phyloP scores from a whole-genome alignment of 2,113 vertebrate genomes.

The Pseudois nayaur region DNA sequence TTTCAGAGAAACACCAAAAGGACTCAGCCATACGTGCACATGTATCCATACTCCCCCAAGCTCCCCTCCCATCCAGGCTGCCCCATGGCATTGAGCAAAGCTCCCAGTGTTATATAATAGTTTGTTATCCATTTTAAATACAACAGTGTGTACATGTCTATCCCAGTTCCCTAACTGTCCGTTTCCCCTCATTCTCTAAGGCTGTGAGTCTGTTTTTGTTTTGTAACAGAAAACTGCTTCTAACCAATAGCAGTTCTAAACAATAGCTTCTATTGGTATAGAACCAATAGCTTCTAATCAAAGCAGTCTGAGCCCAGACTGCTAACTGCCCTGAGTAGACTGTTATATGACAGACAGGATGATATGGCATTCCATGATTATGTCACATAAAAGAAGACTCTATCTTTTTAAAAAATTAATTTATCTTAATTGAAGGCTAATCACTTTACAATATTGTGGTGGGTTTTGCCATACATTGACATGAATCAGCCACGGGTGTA shows the following conservation, averaged over 20 bases:
- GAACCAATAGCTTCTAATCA: not conserved
- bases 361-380: not conserved
- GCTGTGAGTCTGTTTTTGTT: not conserved
- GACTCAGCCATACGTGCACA: not conserved
- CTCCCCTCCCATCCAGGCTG: not conserved
- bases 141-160: not conserved
- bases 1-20: not conserved
- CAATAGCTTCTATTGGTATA: not conserved
- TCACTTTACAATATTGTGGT: not conserved
- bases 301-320: not conserved
- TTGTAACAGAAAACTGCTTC: not conserved
- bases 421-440: not conserved
- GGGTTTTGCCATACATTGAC: not conserved
- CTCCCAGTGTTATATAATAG: not conserved
- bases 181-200: not conserved
- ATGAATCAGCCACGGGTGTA: not conserved
- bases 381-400: not conserved
- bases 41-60: not conserved
- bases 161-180: not conserved
- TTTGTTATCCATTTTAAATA: not conserved
- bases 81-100: not conserved
- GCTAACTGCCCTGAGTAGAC: not conserved
- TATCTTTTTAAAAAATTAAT: not conserved
- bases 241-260: not conserved
- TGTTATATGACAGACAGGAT: not conserved